These are phyloP conservation scores for Phyllostomus discolor DNA, from an alignment of 2,113 vertebrate species.

Conservation along the genomic window DNA sequence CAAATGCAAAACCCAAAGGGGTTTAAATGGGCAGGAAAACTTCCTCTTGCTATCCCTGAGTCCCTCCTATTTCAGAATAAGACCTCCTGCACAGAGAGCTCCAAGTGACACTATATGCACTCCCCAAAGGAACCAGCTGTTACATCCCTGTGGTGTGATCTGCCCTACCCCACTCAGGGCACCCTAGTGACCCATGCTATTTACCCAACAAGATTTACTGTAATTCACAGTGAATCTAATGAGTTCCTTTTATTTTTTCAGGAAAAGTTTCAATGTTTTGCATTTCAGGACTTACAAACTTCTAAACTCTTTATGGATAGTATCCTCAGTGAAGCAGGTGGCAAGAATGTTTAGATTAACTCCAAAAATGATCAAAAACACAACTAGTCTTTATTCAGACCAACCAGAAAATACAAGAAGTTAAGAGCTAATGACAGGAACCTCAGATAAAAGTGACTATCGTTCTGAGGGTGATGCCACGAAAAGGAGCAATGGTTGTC, in stretches of 20 bases:
- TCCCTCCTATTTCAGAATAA: conserved; percentile 27
- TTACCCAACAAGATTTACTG: background rate
- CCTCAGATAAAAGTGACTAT: background rate
- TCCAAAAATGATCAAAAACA: background rate
- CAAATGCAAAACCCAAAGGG: conserved; percentile 54
- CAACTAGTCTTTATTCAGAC: background rate
- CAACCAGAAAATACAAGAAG: background rate
- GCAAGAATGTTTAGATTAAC: background rate
- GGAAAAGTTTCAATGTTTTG: conserved; percentile 8
- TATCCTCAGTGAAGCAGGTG: conserved; percentile 3
- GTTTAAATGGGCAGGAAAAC: conserved; percentile 55
- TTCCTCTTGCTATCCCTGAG: conserved; percentile 5
- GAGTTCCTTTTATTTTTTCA: background rate
- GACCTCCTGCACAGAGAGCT: background rate
- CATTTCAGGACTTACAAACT: background rate
- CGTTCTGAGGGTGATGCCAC: background rate
- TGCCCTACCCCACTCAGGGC: background rate
- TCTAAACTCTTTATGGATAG: conserved; percentile 6
- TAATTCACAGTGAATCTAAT: background rate
- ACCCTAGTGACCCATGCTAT: background rate
- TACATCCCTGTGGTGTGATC: background rate
- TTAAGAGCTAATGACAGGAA: background rate
- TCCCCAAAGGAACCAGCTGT: background rate
- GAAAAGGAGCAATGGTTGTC: background rate
- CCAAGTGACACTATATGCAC: background rate